Evolutionary conservation across 2,888 invertebrate genomes (phyloP).

Genomic region (Anoplius nigerrimus): DNA sequence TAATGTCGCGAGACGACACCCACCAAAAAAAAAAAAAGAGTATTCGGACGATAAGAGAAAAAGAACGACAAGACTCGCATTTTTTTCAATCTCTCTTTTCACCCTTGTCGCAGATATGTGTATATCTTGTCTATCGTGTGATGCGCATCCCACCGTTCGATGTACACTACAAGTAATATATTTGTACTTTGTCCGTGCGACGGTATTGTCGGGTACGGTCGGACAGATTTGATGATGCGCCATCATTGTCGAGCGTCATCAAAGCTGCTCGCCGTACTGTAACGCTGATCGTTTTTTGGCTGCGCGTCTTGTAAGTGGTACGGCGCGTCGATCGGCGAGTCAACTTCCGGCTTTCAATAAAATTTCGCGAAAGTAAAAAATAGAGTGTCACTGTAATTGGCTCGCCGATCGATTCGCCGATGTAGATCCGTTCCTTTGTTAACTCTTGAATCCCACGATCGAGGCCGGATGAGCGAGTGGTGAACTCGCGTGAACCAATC

Average conservation of each 20-base stretch:
- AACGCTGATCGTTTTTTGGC: conserved; percentile 7
- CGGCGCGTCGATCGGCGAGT: too few species aligned
- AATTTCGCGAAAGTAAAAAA: background rate
- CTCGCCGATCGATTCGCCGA: too few species aligned
- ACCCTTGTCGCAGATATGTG: conserved; percentile 47
- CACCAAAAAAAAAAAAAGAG: too few species aligned
- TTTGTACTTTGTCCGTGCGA: conserved; percentile 1
- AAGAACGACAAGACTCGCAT: conserved; percentile 1
- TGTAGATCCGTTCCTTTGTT: too few species aligned
- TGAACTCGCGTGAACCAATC: background rate
- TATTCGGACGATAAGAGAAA: conserved; percentile 6
- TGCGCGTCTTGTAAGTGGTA: conserved; percentile 20
- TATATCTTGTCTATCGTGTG: conserved; percentile 50
- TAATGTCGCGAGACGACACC: conserved; percentile 74
- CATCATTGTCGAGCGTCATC: too few species aligned
- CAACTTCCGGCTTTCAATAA: too few species aligned
- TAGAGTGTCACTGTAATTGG: background rate
- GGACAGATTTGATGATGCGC: too few species aligned
- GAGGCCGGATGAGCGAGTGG: too few species aligned
- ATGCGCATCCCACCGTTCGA: conserved; percentile 51
- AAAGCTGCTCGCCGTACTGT: conserved; percentile 7
- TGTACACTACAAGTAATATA: conserved; percentile 38
- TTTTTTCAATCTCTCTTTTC: conserved; percentile 28
- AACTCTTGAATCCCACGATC: too few species aligned
- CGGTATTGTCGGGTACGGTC: too few species aligned